A percentile compares a stretch with the other conserved stretches of the same genome.
phyloP scores from a whole-genome alignment of 1,140 invertebrate species.

The Neuroterus valhalla region DNA sequence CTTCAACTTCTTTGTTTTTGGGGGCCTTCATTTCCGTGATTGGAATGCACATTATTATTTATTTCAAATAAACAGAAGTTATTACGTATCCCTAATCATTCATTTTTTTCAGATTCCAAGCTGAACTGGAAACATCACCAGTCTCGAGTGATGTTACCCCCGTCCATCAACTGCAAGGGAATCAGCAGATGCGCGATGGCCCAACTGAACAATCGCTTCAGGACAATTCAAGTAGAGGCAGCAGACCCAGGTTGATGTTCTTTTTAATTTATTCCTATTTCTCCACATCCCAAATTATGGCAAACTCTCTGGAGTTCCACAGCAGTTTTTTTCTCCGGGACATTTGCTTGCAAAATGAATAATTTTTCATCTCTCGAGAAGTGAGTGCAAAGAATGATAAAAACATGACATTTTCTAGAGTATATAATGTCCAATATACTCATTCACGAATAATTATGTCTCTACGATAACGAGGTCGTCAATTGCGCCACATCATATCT shows the following conservation, averaged over 20 bases:
- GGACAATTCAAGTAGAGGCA: constrained; percentile 50
- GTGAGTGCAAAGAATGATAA: background rate
- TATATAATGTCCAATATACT: constrained; percentile 7
- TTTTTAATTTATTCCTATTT: background rate
- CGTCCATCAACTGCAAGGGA: constrained; percentile 42
- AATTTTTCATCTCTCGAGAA: background rate
- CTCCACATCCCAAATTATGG: constrained; percentile 2
- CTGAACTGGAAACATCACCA: constrained; percentile 47
- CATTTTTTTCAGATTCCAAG: constrained; percentile 56
- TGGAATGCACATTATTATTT: constrained; percentile 8
- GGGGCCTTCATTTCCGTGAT: background rate
- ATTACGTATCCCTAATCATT: background rate
- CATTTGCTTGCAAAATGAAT: background rate
- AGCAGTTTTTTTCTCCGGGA: background rate
- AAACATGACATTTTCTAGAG: constrained; percentile 16
- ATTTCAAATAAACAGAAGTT: background rate
- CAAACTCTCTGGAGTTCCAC: background rate
- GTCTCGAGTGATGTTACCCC: constrained; percentile 50
- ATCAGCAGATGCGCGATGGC: constrained; percentile 50
- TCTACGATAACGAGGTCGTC: constrained; percentile 3
- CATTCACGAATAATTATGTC: constrained; percentile 20
- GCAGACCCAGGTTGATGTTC: constrained; percentile 57
- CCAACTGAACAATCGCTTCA: constrained; percentile 43
- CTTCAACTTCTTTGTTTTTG: constrained; percentile 2
- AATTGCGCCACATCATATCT: constrained; percentile 10